Conservation (phyloP, 2,113 vertebrate genomes). For the Conger conger region DNA sequence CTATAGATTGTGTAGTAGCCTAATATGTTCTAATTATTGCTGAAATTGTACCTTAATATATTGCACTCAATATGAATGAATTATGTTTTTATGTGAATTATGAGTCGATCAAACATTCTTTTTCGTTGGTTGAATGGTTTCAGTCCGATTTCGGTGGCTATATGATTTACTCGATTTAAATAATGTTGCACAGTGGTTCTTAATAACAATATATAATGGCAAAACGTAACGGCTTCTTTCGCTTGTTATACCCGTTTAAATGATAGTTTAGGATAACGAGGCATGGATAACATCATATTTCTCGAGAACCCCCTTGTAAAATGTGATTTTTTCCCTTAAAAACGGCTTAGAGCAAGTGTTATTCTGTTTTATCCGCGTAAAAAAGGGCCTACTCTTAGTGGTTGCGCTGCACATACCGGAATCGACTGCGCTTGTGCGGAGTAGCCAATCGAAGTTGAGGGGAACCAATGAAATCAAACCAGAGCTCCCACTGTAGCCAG, state of each 20-base stretch:
- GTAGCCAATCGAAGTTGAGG: conserved; percentile 43
- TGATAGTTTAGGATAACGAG: neutral
- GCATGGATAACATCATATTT: neutral
- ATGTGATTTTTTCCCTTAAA: neutral
- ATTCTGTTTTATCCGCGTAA: neutral
- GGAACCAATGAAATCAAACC: conserved; percentile 71
- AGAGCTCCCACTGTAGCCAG: conserved; percentile 62
- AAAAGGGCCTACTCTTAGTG: conserved; percentile 9
- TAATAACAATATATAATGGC: too few species aligned
- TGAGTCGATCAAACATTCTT: neutral
- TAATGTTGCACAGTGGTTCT: too few species aligned
- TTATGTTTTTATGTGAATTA: too few species aligned
- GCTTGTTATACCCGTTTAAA: neutral
- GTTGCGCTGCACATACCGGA: conserved; percentile 33
- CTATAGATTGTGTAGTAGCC: too few species aligned
- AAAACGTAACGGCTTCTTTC: too few species aligned
- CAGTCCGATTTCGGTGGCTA: neutral
- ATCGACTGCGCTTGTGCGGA: conserved; percentile 30
- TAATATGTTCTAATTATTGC: too few species aligned
- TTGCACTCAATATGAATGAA: too few species aligned
- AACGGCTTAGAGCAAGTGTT: neutral
- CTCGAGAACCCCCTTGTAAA: neutral
- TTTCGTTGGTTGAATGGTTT: neutral
- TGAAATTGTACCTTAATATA: too few species aligned
- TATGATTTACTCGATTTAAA: too few species aligned